These are phyloP conservation scores for Varecia variegata DNA, from an alignment of 2,797 vertebrate species.

Conservation along the genomic window DNA sequence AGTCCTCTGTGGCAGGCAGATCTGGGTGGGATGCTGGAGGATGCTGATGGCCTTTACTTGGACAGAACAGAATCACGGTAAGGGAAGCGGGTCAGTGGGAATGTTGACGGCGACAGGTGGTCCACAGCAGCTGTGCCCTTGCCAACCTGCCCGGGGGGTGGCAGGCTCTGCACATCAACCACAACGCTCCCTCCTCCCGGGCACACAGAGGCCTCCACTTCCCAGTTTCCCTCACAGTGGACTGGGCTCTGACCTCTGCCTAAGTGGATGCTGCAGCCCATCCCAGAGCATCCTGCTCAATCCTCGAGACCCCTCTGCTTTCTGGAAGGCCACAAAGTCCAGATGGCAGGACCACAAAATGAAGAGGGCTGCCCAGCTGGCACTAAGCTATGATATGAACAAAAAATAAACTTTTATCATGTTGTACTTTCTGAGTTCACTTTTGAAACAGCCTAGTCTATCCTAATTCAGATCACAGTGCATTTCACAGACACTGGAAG, in stretches of 20 bases:
- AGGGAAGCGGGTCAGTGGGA: rapidly evolving
- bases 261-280: rapidly evolving
- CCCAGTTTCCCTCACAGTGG: not conserved
- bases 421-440: not conserved
- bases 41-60: rapidly evolving
- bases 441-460: not conserved
- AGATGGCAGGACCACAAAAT: not conserved
- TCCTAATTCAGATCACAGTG: too few relatives aligned
- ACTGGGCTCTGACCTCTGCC: not conserved
- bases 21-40: too few relatives aligned
- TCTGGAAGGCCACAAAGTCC: not conserved
- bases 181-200: not conserved
- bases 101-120: rapidly evolving
- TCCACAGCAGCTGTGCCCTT: rapidly evolving
- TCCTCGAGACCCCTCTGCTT: rapidly evolving
- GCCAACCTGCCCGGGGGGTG: rapidly evolving
- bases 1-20: not conserved
- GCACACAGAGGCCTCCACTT: not conserved
- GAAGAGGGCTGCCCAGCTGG: not conserved
- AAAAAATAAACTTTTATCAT: too few relatives aligned
- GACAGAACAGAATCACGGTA: not conserved
- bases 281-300: rapidly evolving
- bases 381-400: not conserved
- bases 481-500: rapidly evolving
- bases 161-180: not conserved